Evolutionary conservation across 2,888 invertebrate species (phyloP).

Genomic region (Ectemnius continuus): DNA sequence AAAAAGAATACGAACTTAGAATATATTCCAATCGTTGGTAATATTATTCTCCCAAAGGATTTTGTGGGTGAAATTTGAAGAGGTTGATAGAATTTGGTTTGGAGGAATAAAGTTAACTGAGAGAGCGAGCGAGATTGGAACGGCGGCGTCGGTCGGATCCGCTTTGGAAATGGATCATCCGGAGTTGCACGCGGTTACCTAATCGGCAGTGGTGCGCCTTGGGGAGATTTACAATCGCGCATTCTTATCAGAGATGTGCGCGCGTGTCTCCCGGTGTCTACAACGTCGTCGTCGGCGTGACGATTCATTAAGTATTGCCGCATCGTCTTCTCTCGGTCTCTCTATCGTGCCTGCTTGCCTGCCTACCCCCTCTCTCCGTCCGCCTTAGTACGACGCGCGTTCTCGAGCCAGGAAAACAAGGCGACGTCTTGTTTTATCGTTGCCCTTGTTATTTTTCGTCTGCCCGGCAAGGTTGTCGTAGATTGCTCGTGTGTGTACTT

Average conservation of each 20-base stretch:
- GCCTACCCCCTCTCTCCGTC: too few species aligned
- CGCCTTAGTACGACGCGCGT: neutral
- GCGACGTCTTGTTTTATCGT: constrained; percentile 5
- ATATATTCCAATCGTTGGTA: too few species aligned
- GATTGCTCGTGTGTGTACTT: too few species aligned
- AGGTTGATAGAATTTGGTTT: too few species aligned
- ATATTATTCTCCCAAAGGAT: too few species aligned
- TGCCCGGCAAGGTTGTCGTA: neutral
- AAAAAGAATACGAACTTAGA: too few species aligned
- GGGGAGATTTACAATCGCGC: constrained; percentile 32
- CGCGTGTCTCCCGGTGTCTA: constrained; percentile 14
- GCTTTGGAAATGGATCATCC: constrained; percentile 35
- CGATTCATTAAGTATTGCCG: constrained; percentile 30
- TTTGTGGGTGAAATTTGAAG: neutral
- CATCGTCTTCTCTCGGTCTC: neutral
- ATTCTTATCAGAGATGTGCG: constrained; percentile 27
- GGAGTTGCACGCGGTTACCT: constrained; percentile 32
- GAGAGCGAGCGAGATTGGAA: too few species aligned
- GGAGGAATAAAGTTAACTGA: too few species aligned
- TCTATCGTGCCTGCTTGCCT: too few species aligned
- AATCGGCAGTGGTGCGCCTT: constrained; percentile 21
- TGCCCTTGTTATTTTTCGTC: constrained; percentile 3
- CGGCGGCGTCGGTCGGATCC: constrained; percentile 20
- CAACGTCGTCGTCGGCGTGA: constrained; percentile 11
- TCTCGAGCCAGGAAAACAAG: constrained; percentile 5